phyloP scores from a whole-genome alignment of 1,140 invertebrate species.

The Pachyrhynchus sulphureomaculatus region DNA sequence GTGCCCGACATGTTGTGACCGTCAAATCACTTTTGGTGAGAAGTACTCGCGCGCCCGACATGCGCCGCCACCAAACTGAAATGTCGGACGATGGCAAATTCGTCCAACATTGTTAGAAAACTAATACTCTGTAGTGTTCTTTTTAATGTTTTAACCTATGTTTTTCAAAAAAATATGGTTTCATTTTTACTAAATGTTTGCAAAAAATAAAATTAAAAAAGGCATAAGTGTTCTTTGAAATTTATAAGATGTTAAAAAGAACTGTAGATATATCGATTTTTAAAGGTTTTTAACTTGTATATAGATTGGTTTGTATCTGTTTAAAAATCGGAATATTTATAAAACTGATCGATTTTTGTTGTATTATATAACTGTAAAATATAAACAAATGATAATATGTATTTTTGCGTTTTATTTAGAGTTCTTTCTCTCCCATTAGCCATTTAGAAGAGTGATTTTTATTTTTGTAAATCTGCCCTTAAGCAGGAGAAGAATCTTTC shows the following conservation, averaged over 20 bases:
- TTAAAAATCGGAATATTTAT: slow-evolving; percentile 38
- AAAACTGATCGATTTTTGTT: slow-evolving; percentile 31
- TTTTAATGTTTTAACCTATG: no score
- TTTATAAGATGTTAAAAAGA: slow-evolving; percentile 9
- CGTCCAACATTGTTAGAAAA: no score
- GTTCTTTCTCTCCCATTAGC: not conserved
- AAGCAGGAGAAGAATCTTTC: no score
- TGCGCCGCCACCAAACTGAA: no score
- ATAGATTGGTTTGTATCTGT: slow-evolving; percentile 28
- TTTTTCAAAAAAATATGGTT: slow-evolving; percentile 9
- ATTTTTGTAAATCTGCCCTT: no score
- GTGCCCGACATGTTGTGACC: no score
- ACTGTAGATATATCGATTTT: slow-evolving; percentile 33
- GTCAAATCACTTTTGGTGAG: no score
- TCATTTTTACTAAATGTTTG: slow-evolving; percentile 23
- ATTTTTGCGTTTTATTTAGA: slow-evolving; percentile 16
- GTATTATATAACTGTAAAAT: slow-evolving; percentile 40
- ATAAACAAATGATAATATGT: slow-evolving; percentile 38
- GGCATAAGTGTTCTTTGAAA: slow-evolving; percentile 30
- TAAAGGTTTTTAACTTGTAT: slow-evolving; percentile 34
- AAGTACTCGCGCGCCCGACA: no score
- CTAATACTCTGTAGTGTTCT: no score
- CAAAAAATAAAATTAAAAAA: slow-evolving; percentile 2
- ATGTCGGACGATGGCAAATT: no score
- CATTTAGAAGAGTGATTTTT: no score